Base-by-base conservation (phyloP, 1,140 invertebrate genomes). In the Eubasilissa regina region DNA sequence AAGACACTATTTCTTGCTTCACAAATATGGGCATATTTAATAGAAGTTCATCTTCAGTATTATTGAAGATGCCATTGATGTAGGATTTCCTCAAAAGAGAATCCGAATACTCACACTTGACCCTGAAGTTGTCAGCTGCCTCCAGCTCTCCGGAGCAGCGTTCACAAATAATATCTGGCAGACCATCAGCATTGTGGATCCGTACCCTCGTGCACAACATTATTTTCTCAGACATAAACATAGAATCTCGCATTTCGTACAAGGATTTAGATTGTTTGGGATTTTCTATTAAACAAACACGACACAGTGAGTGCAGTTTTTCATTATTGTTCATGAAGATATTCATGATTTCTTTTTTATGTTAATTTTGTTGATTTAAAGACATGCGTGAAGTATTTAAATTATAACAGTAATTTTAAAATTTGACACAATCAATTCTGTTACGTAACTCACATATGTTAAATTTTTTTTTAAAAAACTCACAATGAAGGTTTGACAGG, bases 71-170 rank as follows among this genome's bases (percentile, higher is more conserved):
- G 21, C 17, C 45, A n/a, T 72, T 48, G 47, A 13, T 53, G 19
- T 21, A 70, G 11, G 17, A 35, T 45, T 56, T 77, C 6, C 55
- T 68, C 11, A 77, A 48, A 11, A 77, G 21, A 15, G 25, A 9
- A 43, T 77, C 76, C 17, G 76, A 77, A 19, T n/a, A 15, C 15
- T 77, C 76, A 43, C 62, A 66, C 45, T 56, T 53, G 10, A 68
- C 3, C 21, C 76, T 19, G 53, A 77, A 77, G 53, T 43, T 70
- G 21, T 68, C 17, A 13, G 76, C 76, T 11, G 48, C 12, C 19
- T 77, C 62, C 62, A 77, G 25, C 6, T 77, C 60, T 4, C 35
- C 25, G 3, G 51, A 13, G 17, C 76, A 77, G 11, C 44, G 25
- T 11, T 35, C 51, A 62, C 76, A 77, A 25, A 77, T 77, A 21